A percentile compares a stretch with the other conserved stretches of the same genome.
These are phyloP conservation scores for Rattus norvegicus DNA, from an alignment of 2,113 vertebrate genomes.

Conservation along the genomic window GRCr8 NC_086029.1:72107501-72108000, in stretches of 20 bases:
- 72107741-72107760: constrained; percentile 26
- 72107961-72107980: background rate
- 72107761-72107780: background rate
- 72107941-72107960: background rate
- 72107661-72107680: background rate
- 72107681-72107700: background rate
- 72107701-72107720: background rate
- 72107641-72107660: background rate
- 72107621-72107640: constrained; percentile 46
- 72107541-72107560: constrained; percentile 68
- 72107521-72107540: constrained; percentile 75
- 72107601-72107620: constrained; percentile 62
- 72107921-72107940: background rate
- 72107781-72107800: background rate
- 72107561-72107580: constrained; percentile 50
- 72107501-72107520: constrained; percentile 72
- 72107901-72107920: background rate
- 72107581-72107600: constrained; percentile 52
- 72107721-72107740: constrained; percentile 7
- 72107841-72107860: background rate
- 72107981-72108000: background rate
- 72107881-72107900: background rate
- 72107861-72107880: background rate
- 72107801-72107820: background rate
- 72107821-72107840: background rate